phyloP scores from a whole-genome alignment of 1,140 invertebrate genomes.

The Drosophila nebulosa region DNA sequence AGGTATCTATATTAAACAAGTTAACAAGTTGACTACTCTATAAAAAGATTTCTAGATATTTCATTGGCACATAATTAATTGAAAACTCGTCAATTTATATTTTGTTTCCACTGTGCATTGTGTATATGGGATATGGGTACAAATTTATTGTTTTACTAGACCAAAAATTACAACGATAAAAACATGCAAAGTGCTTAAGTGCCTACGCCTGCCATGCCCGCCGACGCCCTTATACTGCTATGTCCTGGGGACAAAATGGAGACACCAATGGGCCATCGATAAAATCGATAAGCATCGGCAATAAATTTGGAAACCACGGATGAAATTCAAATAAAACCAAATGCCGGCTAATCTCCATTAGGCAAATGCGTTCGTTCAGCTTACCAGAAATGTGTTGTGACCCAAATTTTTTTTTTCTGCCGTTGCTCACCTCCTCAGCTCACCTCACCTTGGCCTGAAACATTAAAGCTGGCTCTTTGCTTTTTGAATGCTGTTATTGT shows the following conservation, averaged over 20 bases:
- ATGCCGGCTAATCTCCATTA: slow-evolving; percentile 61
- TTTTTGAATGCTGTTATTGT: slow-evolving; percentile 8
- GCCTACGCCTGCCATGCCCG: slow-evolving; percentile 13
- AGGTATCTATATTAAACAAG: no score
- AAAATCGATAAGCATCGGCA: slow-evolving; percentile 59
- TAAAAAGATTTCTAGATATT: no score
- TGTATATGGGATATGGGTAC: not conserved
- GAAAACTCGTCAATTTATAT: not conserved
- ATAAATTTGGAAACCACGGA: slow-evolving; percentile 45
- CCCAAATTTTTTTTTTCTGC: slow-evolving; percentile 18
- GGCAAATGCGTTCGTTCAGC: slow-evolving; percentile 56
- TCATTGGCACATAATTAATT: no score
- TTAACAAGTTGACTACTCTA: no score
- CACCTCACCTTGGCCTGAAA: not conserved
- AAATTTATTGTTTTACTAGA: slow-evolving; percentile 56
- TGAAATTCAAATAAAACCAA: slow-evolving; percentile 56
- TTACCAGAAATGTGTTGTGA: slow-evolving; percentile 42
- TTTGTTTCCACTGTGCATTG: slow-evolving; percentile 22
- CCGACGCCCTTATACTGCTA: no score
- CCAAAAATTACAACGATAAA: slow-evolving; percentile 57
- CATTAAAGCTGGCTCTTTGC: not conserved
- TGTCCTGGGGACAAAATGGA: slow-evolving; percentile 5
- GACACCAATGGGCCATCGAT: slow-evolving; percentile 31
- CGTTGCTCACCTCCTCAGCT: not conserved
- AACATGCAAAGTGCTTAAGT: slow-evolving; percentile 54